A percentile compares a stretch with the other conserved stretches of the same genome.
Evolutionary conservation across 2,113 vertebrate genomes (phyloP).

Genomic region (Apodemus sylvaticus): DNA sequence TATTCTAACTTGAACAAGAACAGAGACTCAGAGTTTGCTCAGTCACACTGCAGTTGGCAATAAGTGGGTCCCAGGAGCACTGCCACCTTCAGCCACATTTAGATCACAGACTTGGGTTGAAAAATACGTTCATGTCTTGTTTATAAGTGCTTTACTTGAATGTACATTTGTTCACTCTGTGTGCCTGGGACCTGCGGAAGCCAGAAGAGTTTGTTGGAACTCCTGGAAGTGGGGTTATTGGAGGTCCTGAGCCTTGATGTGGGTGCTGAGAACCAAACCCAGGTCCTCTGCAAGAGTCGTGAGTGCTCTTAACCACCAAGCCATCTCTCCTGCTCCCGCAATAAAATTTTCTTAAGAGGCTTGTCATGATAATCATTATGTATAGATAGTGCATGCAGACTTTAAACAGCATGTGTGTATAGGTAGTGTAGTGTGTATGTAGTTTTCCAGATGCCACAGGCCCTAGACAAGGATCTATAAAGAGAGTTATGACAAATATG

Average conservation of each 20-base stretch:
- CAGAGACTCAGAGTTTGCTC: neutral
- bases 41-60: neutral
- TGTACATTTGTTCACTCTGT: neutral
- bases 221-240: neutral
- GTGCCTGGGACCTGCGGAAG: neutral
- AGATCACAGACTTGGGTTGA: neutral
- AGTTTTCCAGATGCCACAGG: neutral
- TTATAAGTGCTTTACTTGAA: neutral
- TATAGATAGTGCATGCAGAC: neutral
- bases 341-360: neutral
- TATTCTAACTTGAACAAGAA: neutral
- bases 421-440: too few species aligned
- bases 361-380: neutral
- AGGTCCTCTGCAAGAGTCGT: neutral
- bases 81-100: neutral
- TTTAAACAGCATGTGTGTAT: neutral
- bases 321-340: neutral
- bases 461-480: neutral
- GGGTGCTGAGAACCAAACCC: neutral
- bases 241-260: neutral
- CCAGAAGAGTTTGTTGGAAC: neutral
- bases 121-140: neutral
- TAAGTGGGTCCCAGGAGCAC: neutral
- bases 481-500: slow-evolving; percentile 5
- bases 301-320: neutral